These are phyloP conservation scores for Keiferia lycopersicella DNA, from an alignment of 2,888 invertebrate species.

Conservation along the genomic window DNA sequence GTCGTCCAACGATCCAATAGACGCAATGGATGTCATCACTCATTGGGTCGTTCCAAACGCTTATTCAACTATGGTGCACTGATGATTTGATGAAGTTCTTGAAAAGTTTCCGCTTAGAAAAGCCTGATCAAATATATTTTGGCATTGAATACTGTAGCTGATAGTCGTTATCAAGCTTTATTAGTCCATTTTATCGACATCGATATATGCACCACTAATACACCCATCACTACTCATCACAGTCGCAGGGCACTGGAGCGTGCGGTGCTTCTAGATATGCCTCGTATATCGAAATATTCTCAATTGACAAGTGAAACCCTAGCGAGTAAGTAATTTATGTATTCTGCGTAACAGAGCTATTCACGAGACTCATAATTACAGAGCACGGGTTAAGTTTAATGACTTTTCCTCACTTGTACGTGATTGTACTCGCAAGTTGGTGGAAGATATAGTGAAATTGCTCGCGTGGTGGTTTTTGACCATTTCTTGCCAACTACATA, in stretches of 20 bases:
- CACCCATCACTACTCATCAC: constrained; percentile 8
- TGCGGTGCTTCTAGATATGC: constrained; percentile 35
- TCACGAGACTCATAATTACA: constrained; percentile 20
- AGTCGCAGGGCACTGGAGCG: constrained; percentile 40
- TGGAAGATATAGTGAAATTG: neutral
- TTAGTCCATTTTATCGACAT: neutral
- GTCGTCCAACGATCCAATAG: too few species aligned
- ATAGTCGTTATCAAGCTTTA: too few species aligned
- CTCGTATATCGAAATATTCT: constrained; percentile 39
- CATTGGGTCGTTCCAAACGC: too few species aligned
- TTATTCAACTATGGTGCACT: too few species aligned
- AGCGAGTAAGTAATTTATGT: constrained; percentile 32
- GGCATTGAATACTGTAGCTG: too few species aligned
- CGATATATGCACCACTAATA: too few species aligned
- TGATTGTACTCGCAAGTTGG: neutral
- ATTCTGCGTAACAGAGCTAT: constrained; percentile 26
- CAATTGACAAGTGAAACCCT: constrained; percentile 45
- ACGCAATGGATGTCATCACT: too few species aligned
- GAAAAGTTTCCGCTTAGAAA: too few species aligned
- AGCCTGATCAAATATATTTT: too few species aligned
- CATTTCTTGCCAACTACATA: neutral
- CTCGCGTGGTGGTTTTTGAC: neutral
- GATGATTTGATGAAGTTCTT: too few species aligned
- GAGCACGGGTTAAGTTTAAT: constrained; percentile 10
- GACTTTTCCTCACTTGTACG: constrained; percentile 21